phyloP scores from a whole-genome alignment of 1,140 invertebrate species.

The Bilobella aurantiaca region DNA sequence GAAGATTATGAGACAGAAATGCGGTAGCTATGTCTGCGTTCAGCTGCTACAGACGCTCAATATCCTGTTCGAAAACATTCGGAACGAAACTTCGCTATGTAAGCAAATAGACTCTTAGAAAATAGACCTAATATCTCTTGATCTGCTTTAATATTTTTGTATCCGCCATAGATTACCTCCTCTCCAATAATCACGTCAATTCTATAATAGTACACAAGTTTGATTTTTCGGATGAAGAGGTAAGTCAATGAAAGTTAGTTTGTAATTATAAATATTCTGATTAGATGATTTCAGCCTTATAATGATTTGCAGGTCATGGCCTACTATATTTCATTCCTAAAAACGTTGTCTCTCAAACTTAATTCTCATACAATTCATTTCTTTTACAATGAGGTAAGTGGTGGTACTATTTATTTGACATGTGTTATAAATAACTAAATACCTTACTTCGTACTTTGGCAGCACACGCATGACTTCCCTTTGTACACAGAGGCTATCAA shows the following conservation, averaged over 20 bases:
- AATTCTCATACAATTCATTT: slow-evolving; percentile 98
- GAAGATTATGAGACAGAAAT: slow-evolving; percentile 93
- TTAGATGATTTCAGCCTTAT: too few relatives aligned
- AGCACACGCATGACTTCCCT: slow-evolving; percentile 98
- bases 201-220: slow-evolving; percentile 99
- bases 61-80: slow-evolving; percentile 98
- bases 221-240: slow-evolving; percentile 99
- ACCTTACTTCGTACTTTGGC: slow-evolving; percentile 18
- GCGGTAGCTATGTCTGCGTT: slow-evolving; percentile 93
- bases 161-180: slow-evolving; percentile 93
- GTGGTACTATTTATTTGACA: too few relatives aligned
- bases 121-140: slow-evolving; percentile 4
- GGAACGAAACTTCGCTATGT: slow-evolving; percentile 97
- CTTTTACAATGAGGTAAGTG: slow-evolving; percentile 96
- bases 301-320: too few relatives aligned
- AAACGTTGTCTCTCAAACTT: slow-evolving; percentile 95
- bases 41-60: slow-evolving; percentile 96
- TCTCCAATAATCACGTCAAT: slow-evolving; percentile 99
- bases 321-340: slow-evolving; percentile 98
- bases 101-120: slow-evolving; percentile 45
- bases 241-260: too few relatives aligned
- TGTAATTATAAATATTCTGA: too few relatives aligned
- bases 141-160: slow-evolving; percentile 37
- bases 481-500: slow-evolving; percentile 98
- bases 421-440: background rate